Conservation (phyloP, 2,888 invertebrate species). For the Troides aeacus region DNA sequence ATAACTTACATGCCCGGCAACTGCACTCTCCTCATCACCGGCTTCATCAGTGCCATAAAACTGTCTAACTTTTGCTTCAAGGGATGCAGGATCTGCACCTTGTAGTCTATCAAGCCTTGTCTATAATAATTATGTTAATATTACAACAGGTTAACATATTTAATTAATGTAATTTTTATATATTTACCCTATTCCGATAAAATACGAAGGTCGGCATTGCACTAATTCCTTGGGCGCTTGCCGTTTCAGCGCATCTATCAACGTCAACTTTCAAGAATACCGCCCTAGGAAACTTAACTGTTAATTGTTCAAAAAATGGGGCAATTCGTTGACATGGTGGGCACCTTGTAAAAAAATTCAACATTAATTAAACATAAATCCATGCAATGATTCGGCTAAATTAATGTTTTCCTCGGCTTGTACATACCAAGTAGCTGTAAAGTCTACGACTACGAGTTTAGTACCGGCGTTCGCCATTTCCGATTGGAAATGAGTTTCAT, state of each 20-base stretch:
- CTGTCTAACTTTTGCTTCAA: conserved; percentile 95
- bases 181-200: conserved; percentile 87
- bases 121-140: conserved; percentile 55
- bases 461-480: conserved; percentile 92
- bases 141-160: not conserved
- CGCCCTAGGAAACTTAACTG: conserved; percentile 91
- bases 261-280: conserved; percentile 97
- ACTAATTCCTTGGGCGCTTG: conserved; percentile 91
- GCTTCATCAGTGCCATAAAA: conserved; percentile 86
- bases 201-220: conserved; percentile 99
- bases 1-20: conserved; percentile 89
- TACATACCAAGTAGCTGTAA: conserved; percentile 93
- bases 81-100: conserved; percentile 90
- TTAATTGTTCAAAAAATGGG: conserved; percentile 93
- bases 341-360: conserved; percentile 84
- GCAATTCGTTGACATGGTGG: conserved; percentile 97
- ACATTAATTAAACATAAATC: conserved; percentile 30
- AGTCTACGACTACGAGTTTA: conserved; percentile 96
- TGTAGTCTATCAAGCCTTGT: conserved; percentile 91
- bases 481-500: conserved; percentile 90
- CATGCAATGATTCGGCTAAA: conserved; percentile 61
- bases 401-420: conserved; percentile 45
- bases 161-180: not conserved
- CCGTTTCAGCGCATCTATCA: conserved; percentile 94
- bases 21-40: conserved; percentile 82